Conservation (phyloP, 2,797 vertebrate species). For the Triplophysa bombifrons region DNA sequence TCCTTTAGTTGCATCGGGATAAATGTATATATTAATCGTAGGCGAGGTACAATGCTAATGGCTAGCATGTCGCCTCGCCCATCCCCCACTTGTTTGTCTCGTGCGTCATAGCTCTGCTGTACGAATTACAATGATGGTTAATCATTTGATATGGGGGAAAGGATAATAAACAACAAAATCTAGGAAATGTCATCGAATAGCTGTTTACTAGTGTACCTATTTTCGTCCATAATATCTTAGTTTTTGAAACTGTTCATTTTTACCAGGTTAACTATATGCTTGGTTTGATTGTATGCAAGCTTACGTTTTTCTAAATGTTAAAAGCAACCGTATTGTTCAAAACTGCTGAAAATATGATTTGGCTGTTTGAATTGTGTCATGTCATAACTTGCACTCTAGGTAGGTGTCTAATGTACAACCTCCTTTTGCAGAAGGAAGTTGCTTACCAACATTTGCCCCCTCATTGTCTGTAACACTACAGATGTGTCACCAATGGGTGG, state of each 20-base stretch:
- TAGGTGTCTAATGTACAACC: neutral
- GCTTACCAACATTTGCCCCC: no score
- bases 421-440: no score
- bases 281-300: no score
- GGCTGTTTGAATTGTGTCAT: neutral
- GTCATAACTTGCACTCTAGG: neutral
- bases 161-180: neutral
- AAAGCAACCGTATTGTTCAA: no score
- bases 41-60: neutral
- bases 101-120: constrained; percentile 2
- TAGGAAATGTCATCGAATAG: neutral
- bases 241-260: no score
- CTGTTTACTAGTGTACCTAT: neutral
- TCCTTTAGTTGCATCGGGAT: neutral
- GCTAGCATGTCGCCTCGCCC: constrained; percentile 21
- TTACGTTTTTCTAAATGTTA: no score
- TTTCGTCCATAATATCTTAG: neutral
- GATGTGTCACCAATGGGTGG: neutral
- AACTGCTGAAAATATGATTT: neutral
- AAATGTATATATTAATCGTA: neutral
- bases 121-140: neutral
- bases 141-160: neutral
- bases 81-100: constrained; percentile 24
- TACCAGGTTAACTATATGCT: no score
- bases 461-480: neutral